These are phyloP conservation scores for Chaenogobius annularis DNA, from an alignment of 2,113 vertebrate genomes.

Conservation along the genomic window DNA sequence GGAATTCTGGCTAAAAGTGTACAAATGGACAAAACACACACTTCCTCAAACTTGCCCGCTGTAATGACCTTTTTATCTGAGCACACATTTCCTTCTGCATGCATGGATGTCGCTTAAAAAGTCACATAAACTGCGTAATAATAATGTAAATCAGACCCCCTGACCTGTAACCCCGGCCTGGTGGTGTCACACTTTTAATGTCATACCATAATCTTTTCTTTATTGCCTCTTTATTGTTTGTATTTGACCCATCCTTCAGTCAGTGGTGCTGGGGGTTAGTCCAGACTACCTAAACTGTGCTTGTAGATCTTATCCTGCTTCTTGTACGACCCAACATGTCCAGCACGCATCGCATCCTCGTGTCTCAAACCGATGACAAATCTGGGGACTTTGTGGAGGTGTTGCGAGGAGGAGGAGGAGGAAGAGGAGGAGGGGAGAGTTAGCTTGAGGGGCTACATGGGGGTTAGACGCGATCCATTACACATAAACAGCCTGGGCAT, in stretches of 20 bases:
- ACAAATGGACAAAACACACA: too few species aligned
- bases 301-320: not conserved
- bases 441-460: slow-evolving; percentile 12
- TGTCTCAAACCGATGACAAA: not conserved
- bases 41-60: too few species aligned
- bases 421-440: not conserved
- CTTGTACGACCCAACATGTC: not conserved
- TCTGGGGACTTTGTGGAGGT: not conserved
- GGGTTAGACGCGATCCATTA: slow-evolving; percentile 74
- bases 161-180: too few species aligned
- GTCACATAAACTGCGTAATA: too few species aligned
- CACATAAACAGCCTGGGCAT: slow-evolving; percentile 73
- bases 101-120: too few species aligned
- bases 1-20: too few species aligned
- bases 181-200: too few species aligned
- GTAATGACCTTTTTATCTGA: too few species aligned
- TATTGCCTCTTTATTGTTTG: not conserved
- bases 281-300: not conserved
- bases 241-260: not conserved
- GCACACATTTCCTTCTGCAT: too few species aligned
- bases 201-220: too few species aligned
- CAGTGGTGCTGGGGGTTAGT: not conserved
- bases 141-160: too few species aligned
- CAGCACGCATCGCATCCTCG: not conserved
- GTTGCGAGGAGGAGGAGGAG: not conserved